These are phyloP conservation scores for Cybosia mesomella DNA, from an alignment of 2,888 invertebrate species.

Conservation along the genomic window DNA sequence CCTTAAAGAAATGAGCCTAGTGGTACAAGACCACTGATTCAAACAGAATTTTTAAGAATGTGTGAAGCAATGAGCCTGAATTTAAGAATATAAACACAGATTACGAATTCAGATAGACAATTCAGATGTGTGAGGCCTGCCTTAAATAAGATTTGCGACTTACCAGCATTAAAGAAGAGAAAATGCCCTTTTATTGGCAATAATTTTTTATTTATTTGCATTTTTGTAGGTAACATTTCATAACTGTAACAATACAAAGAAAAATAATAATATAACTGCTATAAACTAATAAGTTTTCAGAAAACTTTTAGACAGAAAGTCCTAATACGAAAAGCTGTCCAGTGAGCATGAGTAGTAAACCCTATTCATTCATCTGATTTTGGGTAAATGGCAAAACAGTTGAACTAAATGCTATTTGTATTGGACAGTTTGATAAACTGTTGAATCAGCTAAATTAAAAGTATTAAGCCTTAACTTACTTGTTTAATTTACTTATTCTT, in stretches of 20 bases:
- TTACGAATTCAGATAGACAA: background rate
- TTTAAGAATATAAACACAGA: background rate
- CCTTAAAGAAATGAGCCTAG: no score
- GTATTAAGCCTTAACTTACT: background rate
- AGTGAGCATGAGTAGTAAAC: background rate
- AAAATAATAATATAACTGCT: constrained; percentile 29
- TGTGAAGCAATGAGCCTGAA: background rate
- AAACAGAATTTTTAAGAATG: background rate
- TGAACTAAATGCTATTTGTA: background rate
- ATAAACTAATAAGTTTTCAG: background rate
- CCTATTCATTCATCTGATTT: background rate
- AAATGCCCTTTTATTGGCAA: constrained; percentile 96
- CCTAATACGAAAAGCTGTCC: background rate
- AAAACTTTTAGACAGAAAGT: background rate
- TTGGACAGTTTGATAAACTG: background rate
- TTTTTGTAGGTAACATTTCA: constrained; percentile 63
- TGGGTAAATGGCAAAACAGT: background rate
- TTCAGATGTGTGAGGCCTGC: background rate
- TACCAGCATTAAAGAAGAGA: constrained; percentile 96
- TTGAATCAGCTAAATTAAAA: background rate
- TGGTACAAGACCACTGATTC: no score
- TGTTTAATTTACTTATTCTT: background rate
- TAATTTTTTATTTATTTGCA: constrained; percentile 90
- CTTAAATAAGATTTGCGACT: constrained; percentile 50
- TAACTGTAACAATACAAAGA: constrained; percentile 15